Base-by-base conservation (phyloP, 2,113 vertebrate genomes). In the Perca fluviatilis region DNA sequence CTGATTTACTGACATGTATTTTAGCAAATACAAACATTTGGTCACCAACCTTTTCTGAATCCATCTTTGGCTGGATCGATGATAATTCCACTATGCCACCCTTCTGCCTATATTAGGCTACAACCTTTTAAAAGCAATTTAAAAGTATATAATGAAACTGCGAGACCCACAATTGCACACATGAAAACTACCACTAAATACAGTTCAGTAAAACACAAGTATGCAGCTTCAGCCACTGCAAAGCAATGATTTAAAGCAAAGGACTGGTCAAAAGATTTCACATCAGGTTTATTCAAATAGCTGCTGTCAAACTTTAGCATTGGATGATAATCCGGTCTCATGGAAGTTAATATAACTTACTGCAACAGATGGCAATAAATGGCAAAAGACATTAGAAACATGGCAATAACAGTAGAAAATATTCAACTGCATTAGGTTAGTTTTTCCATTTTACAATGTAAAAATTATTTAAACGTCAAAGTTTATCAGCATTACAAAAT, bases 311-410 rank as follows among this genome's bases (percentile, higher is more conserved):
- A 77, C 43, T 84, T 83, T 61, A 77, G 86, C 94, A 80, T 91
- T 88, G 95, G 95, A 95, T 73, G 88, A 94, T 76, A 80, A 94
- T 95, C 95, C 95, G 91, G 95, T 93, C 92, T 95, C 94, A 53
- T 82, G 77, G 79, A 87, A 93, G 87, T 91, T 90, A 88, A 88
- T 90, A 90, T 93, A 89, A 94, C 89, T 94, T 91, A 93, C 75
- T 77, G 77, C 70, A 82, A 86, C 77, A 86, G 74, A 80, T 23
- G 67, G 74, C 76, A 81, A 86, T 50, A 64, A 49, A 43, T 43
- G 40, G 10, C 40, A 43, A 68, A 83, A 83, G 57, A 82, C 80
- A 74, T 56, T 50, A 67, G 21, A 36, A 73, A 80, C 74, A 78
- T 54, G 78, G 68, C 49, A 74, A 79, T 85, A 90, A 75, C 30